A percentile compares a stretch with the other conserved stretches of the same genome.
Evolutionary conservation across 2,888 invertebrate genomes (phyloP).

Genomic region (Oegoconia quadripuncta): DNA sequence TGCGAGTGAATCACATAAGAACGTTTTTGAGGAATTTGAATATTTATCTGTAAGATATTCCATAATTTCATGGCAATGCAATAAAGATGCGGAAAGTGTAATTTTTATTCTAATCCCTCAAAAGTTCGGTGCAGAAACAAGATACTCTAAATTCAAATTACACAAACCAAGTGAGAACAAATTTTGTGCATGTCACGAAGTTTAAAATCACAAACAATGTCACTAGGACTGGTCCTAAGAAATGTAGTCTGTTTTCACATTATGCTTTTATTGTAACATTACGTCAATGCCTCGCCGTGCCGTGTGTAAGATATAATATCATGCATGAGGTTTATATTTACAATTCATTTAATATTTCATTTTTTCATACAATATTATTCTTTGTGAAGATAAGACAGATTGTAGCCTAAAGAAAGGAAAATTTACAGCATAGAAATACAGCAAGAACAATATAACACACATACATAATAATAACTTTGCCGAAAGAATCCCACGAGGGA

Average conservation of each 20-base stretch:
- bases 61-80: too few relatives aligned
- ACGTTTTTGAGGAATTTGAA: constrained; percentile 1
- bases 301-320: too few relatives aligned
- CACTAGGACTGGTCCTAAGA: constrained; percentile 41
- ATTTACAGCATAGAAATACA: neutral
- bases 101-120: neutral
- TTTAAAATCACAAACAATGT: constrained; percentile 30
- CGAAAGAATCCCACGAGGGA: constrained; percentile 17
- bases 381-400: too few relatives aligned
- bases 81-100: too few relatives aligned
- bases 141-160: constrained; percentile 17
- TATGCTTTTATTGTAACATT: constrained; percentile 21
- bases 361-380: too few relatives aligned
- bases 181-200: constrained; percentile 55
- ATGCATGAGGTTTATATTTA: constrained; percentile 15
- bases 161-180: constrained; percentile 22
- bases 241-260: constrained; percentile 24
- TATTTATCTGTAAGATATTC: too few relatives aligned
- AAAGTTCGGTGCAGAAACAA: neutral
- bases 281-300: constrained; percentile 21
- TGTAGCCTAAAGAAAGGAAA: neutral
- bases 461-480: constrained; percentile 4
- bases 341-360: constrained; percentile 7
- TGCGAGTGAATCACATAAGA: constrained; percentile 5
- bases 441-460: neutral